phyloP scores from a whole-genome alignment of 2,888 invertebrate genomes.

The Ametastegia equiseti region DNA sequence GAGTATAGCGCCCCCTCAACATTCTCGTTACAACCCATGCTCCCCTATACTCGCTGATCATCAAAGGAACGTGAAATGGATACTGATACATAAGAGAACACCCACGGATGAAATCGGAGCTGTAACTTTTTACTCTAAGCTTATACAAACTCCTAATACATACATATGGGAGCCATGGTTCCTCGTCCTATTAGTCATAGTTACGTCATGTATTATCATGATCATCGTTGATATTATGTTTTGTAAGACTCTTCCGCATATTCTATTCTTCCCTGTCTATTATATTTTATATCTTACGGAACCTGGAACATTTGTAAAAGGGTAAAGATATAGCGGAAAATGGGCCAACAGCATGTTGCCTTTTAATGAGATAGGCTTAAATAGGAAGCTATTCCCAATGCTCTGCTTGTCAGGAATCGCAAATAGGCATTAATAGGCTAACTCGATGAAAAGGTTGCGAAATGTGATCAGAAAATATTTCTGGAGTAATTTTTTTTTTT shows the following conservation, averaged over 20 bases:
- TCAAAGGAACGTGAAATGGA: not conserved
- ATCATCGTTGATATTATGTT: not conserved
- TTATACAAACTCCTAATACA: not conserved
- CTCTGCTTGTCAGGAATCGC: not conserved
- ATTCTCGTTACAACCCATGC: too few species aligned
- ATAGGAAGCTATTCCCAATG: not conserved
- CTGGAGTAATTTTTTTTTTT: not conserved
- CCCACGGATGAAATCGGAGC: not conserved
- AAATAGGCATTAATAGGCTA: not conserved
- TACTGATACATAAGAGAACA: not conserved
- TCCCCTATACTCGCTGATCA: not conserved
- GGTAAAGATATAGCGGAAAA: slow-evolving; percentile 13
- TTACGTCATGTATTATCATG: not conserved
- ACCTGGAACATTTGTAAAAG: not conserved
- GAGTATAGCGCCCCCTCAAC: too few species aligned
- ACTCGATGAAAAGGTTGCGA: not conserved
- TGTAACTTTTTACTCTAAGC: not conserved
- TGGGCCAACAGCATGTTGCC: not conserved
- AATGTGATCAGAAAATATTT: not conserved
- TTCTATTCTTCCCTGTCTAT: not conserved
- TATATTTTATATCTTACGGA: not conserved
- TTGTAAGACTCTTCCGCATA: not conserved
- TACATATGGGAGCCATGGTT: not conserved
- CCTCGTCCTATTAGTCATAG: not conserved
- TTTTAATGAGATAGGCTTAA: not conserved